Evolutionary conservation across 2,888 invertebrate species (phyloP).

Genomic region (Ypsolopha sequella): DNA sequence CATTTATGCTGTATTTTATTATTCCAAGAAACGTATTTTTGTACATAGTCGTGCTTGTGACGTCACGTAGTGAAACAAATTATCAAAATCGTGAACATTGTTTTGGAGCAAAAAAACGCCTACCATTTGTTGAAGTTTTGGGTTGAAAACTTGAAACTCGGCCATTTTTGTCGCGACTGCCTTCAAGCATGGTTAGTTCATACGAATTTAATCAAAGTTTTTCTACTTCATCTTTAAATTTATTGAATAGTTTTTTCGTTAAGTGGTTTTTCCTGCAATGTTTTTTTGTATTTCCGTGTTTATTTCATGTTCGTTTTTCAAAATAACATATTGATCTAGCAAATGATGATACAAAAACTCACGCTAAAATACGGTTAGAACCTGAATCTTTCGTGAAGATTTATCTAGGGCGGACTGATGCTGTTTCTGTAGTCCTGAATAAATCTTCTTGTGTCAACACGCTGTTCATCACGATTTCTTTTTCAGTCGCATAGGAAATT

Average conservation of each 20-base stretch:
- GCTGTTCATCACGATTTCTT: slow-evolving; percentile 5
- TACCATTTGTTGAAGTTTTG: background rate
- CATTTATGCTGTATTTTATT: no score
- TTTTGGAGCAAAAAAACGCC: no score
- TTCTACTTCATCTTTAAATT: slow-evolving; percentile 8
- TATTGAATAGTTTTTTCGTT: slow-evolving; percentile 5
- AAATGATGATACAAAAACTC: slow-evolving; percentile 74
- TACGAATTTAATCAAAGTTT: background rate
- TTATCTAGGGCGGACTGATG: slow-evolving; percentile 84
- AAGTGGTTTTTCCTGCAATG: slow-evolving; percentile 1
- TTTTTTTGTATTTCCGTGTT: background rate
- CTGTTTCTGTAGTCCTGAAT: background rate
- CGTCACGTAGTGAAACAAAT: no score
- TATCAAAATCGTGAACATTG: no score
- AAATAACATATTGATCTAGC: slow-evolving; percentile 2
- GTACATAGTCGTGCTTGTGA: no score
- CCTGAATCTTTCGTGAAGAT: slow-evolving; percentile 78
- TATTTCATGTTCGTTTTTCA: background rate
- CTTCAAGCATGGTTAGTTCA: slow-evolving; percentile 45
- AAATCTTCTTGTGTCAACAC: background rate
- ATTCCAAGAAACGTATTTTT: no score
- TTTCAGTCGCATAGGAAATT: slow-evolving; percentile 99
- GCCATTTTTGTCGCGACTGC: slow-evolving; percentile 62
- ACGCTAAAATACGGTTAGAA: slow-evolving; percentile 75
- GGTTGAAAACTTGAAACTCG: slow-evolving; percentile 17